Conservation (phyloP, 2,797 vertebrate species). For the Sebastes vulpes region DNA sequence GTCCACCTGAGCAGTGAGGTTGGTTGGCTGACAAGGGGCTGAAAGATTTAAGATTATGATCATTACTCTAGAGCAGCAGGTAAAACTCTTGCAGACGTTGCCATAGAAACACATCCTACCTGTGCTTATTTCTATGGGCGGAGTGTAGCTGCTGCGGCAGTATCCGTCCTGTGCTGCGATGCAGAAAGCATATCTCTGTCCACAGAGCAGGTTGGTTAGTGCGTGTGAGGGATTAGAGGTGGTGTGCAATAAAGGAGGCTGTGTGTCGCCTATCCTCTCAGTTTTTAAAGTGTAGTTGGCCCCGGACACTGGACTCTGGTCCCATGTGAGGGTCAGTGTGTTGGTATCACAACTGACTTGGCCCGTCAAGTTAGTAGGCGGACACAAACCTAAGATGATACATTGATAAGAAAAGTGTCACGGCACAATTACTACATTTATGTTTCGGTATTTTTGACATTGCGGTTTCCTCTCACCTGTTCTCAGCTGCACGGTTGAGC, state of each 20-base stretch:
- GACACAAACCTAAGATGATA: constrained; percentile 66
- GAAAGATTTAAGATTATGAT: not conserved
- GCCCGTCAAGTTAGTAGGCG: constrained; percentile 61
- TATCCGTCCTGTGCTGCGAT: constrained; percentile 49
- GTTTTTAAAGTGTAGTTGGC: constrained; percentile 51
- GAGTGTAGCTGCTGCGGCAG: constrained; percentile 66
- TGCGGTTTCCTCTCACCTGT: constrained; percentile 60
- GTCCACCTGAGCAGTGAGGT: constrained; percentile 66
- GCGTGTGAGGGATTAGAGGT: constrained; percentile 36
- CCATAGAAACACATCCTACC: constrained; percentile 54
- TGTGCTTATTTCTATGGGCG: constrained; percentile 62
- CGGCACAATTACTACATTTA: not conserved
- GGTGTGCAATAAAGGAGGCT: not conserved
- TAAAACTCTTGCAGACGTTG: not conserved
- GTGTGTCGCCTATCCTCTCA: constrained; percentile 7
- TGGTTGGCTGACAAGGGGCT: constrained; percentile 76
- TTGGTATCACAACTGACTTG: constrained; percentile 59
- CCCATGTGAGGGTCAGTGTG: constrained; percentile 68
- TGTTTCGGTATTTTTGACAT: not conserved
- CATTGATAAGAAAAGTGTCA: not conserved
- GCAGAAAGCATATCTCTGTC: constrained; percentile 65
- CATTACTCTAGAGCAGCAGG: not conserved
- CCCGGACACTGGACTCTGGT: constrained; percentile 38
- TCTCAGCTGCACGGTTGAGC: constrained; percentile 49
- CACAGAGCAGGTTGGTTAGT: constrained; percentile 62